Base-by-base conservation (phyloP, 2,888 invertebrate genomes). In the Limnephilus auricula region DNA sequence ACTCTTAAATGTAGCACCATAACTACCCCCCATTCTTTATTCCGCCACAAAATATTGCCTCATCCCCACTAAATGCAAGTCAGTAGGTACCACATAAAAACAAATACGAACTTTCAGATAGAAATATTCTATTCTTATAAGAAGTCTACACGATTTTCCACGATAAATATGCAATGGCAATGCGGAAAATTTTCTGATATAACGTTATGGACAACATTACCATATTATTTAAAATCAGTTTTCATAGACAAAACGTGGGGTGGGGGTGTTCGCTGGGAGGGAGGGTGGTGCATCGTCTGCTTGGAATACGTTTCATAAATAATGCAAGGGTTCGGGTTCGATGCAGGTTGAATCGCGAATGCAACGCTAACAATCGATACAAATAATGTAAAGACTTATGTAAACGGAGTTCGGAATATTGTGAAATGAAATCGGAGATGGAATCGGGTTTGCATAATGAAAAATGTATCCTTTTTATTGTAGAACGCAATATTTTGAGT, bases 261-360 rank as follows among this genome's bases (percentile, higher is more conserved):
- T 1, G 50, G 18, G 25, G 18, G 25, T 65, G 13, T 65, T 65
- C 50, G 13, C 10, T 31, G 13, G 31, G 13, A 13, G 80, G 50
- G 50, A 4, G n/a, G 79, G 79, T 79, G 65, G 79, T 79, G 65
- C 84, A 65, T 65, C 31, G 84, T 83, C 84, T 90, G 83, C 65
- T 90, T 65, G 84, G 90, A 90, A 90, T 90, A 90, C 45, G 84
- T 78, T 80, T 90, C 90, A 90, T 90, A 84, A 83, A 90, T 90
- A 90, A 90, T 90, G 90, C 90, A 90, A 37, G 65, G 65, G 65
- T 84, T 90, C 84, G 50, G 84, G 90, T 84, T 84, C 90, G 82
- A 65, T 84, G 37, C 84, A 37, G 83, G 31, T 65, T 84, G 90
- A 90, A 84, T 90, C 30, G 90, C 90, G 84, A 90, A 90, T 90